phyloP scores from a whole-genome alignment of 2,888 invertebrate species.

The Metopia argyrocephala region DNA sequence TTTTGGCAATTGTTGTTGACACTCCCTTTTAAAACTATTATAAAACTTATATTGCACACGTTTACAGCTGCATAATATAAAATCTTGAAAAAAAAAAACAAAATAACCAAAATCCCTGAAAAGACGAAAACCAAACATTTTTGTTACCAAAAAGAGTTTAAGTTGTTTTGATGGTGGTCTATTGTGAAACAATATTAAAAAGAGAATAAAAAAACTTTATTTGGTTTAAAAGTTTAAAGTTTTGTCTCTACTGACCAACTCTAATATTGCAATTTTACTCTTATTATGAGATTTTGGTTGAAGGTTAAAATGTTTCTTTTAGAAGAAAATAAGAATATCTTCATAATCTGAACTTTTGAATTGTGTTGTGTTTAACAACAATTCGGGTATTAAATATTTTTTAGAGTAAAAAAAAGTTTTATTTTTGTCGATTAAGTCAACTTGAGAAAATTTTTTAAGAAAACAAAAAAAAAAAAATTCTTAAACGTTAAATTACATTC shows the following conservation, averaged over 20 bases:
- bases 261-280: slow-evolving; percentile 17
- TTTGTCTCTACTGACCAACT: slow-evolving; percentile 45
- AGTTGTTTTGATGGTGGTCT: slow-evolving; percentile 29
- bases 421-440: no score
- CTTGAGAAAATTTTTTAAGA: no score
- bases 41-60: slow-evolving; percentile 46
- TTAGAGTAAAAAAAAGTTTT: not conserved
- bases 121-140: not conserved
- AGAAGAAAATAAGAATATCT: not conserved
- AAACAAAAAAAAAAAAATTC: no score
- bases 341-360: slow-evolving; percentile 31
- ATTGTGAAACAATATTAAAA: not conserved
- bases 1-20: slow-evolving; percentile 47
- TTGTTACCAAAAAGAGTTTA: slow-evolving; percentile 17
- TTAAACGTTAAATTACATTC: no score
- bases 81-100: no score
- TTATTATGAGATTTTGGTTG: slow-evolving; percentile 21
- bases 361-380: not conserved
- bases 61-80: not conserved
- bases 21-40: slow-evolving; percentile 46
- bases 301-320: slow-evolving; percentile 19
- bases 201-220: slow-evolving; percentile 9
- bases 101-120: not conserved
- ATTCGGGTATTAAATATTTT: not conserved
- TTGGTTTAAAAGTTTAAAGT: slow-evolving; percentile 42